These are phyloP conservation scores for Mola mola DNA, from an alignment of 2,113 vertebrate genomes.

Conservation along the genomic window DNA sequence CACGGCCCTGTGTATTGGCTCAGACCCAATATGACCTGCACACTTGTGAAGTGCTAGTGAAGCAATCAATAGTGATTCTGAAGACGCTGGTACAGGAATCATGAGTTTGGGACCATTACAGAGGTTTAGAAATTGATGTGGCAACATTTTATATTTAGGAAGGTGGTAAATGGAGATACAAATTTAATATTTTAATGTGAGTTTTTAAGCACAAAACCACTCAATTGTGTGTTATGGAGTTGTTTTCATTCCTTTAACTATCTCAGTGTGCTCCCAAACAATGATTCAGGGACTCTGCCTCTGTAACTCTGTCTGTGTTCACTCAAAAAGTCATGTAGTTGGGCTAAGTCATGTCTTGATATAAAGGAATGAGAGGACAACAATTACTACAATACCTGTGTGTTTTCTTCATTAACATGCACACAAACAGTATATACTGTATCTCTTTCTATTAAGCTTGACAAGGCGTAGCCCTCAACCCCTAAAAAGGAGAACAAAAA, in stretches of 20 bases:
- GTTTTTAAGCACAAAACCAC: conserved; percentile 4
- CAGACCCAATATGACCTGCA: conserved; percentile 14
- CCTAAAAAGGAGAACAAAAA: too few relatives aligned
- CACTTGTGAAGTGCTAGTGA: conserved; percentile 11
- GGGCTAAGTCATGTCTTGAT: conserved; percentile 10
- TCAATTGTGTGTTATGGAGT: background rate
- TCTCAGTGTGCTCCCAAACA: conserved; percentile 3
- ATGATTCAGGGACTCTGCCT: conserved; percentile 14
- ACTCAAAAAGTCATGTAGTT: conserved; percentile 14
- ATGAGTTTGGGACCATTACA: conserved; percentile 13
- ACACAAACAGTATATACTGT: background rate
- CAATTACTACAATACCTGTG: background rate
- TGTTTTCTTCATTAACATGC: background rate
- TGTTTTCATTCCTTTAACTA: conserved; percentile 3
- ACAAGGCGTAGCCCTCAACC: background rate
- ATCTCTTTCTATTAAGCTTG: conserved; percentile 6
- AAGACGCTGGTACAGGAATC: background rate
- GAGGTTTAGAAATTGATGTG: background rate
- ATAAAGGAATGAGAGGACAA: conserved; percentile 11
- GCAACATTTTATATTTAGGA: background rate
- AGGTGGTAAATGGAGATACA: background rate
- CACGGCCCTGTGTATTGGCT: conserved; percentile 6
- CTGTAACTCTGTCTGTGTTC: conserved; percentile 4
- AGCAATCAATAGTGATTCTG: conserved; percentile 17
- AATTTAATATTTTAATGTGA: conserved; percentile 8